phyloP scores from a whole-genome alignment of 1,140 invertebrate species.

The Leptestheria dahalacensis region DNA sequence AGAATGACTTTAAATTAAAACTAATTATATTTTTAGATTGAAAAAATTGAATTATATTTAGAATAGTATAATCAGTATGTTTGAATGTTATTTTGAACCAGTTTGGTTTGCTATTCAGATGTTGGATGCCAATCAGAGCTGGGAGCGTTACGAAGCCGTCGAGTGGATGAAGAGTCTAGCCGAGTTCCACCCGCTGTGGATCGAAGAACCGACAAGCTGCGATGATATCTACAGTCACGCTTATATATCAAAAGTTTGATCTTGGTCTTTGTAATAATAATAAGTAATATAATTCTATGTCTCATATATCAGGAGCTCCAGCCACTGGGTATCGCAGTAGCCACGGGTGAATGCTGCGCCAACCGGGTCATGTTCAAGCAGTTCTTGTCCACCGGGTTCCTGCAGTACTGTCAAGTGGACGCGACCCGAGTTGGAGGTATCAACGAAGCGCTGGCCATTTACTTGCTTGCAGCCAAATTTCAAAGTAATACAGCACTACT shows the following conservation, averaged over 20 bases:
- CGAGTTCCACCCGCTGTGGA: constrained; percentile 63
- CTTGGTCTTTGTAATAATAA: constrained; percentile 17
- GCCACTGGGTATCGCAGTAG: constrained; percentile 61
- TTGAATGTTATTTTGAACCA: too few species aligned
- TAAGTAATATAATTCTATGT: too few species aligned
- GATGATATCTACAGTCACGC: constrained; percentile 77
- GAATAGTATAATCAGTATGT: too few species aligned
- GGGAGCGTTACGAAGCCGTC: constrained; percentile 70
- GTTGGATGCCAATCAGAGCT: constrained; percentile 84
- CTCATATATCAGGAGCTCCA: too few species aligned
- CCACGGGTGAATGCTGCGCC: constrained; percentile 80
- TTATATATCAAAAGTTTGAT: constrained; percentile 45
- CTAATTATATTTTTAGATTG: too few species aligned
- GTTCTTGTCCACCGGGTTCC: constrained; percentile 56
- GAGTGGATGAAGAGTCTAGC: constrained; percentile 66
- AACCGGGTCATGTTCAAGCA: constrained; percentile 88
- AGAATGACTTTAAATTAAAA: too few species aligned
- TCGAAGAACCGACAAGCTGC: constrained; percentile 84
- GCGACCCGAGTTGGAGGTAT: constrained; percentile 70
- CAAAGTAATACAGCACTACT: constrained; percentile 44
- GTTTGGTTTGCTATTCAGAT: too few species aligned
- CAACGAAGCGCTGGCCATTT: constrained; percentile 74
- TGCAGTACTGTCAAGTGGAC: constrained; percentile 83
- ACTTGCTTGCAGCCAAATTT: constrained; percentile 68
- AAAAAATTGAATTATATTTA: too few species aligned